Evolutionary conservation across 2,113 vertebrate genomes (phyloP).

Genomic region (Rattus norvegicus): GRCr8 NC_086039.1:21517501-21518000

Average conservation of each 20-base stretch:
- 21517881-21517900: background rate
- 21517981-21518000: background rate
- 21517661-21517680: background rate
- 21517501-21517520: background rate
- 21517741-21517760: background rate
- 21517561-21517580: background rate
- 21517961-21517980: background rate
- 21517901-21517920: background rate
- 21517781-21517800: background rate
- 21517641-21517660: background rate
- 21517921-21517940: background rate
- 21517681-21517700: background rate
- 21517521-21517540: background rate
- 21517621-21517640: background rate
- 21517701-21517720: background rate
- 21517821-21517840: background rate
- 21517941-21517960: background rate
- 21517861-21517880: background rate
- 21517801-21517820: background rate
- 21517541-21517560: background rate
- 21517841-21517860: background rate
- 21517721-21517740: background rate
- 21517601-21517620: background rate
- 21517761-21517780: background rate
- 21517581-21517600: background rate